Evolutionary conservation across 2,113 vertebrate species (phyloP), one percentile per base, ranked within the genome.

Genomic region (Oncorhynchus kisutch): DNA sequence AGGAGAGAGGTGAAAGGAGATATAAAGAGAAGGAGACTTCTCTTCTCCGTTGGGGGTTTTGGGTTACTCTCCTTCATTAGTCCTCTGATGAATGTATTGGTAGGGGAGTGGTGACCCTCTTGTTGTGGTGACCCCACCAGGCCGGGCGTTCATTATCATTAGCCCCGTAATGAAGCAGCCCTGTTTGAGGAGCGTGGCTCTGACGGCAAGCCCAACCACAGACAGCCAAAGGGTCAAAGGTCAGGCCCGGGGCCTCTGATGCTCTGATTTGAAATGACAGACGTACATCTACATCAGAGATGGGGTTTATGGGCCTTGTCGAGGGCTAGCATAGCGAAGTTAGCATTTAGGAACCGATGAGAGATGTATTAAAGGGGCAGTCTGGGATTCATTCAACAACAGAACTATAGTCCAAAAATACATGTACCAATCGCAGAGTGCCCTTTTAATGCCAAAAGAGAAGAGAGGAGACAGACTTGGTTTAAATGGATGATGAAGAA

Each of bases 211-310:
- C 66, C 14, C n/a, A 18, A 31, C 73, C 51, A 70, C 74, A 76
- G 73, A 74, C 59, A 67, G 54, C 82, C 77, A 75, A 78, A 73
- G 34, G 77, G 80, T 72, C 74, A 85, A 75, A 83, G 87, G 77
- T 90, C 82, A 84, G 68, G 39, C 71, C 31, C 20, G 75, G 77
- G 62, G 71, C 45, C 49, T 65, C 65, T 67, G 51, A 54, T 54
- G 27, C 29, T 68, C 69, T 82, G 78, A 82, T 79, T 79, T 86
- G 78, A 80, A 81, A 81, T 71, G 4, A 7, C 12, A 7, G 25
- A 27, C n/a, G 24, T 31, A 18, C 51, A 54, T 14, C 51, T 54
- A 54, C 59, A 3, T 22, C 59, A 62, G 59, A 22, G 59, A 62
- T 9, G 7, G 20, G 59, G 6, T n/a, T 62, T n/a, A 24, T 12